Percentiles rank a stretch among this genome's conserved stretches.
phyloP scores from a whole-genome alignment of 2,113 vertebrate species.

The Polypterus bichir region DNA sequence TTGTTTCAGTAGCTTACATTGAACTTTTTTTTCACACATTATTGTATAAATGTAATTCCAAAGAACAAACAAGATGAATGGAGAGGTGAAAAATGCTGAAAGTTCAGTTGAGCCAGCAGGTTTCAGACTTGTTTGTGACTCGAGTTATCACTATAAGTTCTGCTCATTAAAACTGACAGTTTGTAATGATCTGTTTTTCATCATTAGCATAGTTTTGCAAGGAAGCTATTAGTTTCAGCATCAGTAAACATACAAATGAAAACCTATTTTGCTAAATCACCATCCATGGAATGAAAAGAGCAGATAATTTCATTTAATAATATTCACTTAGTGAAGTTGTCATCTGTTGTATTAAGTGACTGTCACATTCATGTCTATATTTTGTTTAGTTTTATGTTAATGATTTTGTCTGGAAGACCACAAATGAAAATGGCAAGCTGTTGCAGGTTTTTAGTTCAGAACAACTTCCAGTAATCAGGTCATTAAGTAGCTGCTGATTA shows the following conservation, averaged over 20 bases:
- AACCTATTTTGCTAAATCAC: neutral
- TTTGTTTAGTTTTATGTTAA: slow-evolving; percentile 1
- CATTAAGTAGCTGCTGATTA: neutral
- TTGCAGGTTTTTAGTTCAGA: neutral
- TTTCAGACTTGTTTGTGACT: no score
- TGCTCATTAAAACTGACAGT: neutral
- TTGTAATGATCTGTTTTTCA: neutral
- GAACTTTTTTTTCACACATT: no score
- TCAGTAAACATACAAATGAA: slow-evolving; percentile 6
- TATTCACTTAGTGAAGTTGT: slow-evolving; percentile 1
- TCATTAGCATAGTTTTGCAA: neutral
- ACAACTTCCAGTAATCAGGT: neutral
- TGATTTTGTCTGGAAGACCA: neutral
- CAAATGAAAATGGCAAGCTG: neutral
- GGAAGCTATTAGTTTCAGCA: slow-evolving; percentile 1
- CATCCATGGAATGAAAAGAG: neutral
- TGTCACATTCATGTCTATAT: neutral
- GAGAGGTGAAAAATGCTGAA: no score
- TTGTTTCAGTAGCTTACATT: no score
- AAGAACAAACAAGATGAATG: no score
- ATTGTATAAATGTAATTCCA: no score
- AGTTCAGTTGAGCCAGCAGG: no score
- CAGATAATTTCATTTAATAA: neutral
- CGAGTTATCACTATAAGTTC: no score
- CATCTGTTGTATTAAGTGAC: neutral